Evolutionary conservation across 2,888 invertebrate genomes (phyloP).

Genomic region (Aelia acuminata): DNA sequence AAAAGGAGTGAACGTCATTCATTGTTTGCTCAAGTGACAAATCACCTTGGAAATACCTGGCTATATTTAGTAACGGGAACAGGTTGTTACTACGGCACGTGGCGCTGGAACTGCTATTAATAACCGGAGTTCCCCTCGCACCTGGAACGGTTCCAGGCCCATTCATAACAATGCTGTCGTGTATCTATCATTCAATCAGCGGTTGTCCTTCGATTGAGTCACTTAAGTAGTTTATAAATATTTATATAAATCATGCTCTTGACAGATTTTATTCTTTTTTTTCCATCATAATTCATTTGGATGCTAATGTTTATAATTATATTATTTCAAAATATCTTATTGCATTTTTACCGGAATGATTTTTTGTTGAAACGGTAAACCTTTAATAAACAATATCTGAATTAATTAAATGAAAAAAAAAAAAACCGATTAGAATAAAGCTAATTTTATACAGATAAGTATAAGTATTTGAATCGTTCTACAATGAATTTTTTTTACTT

Average conservation of each 20-base stretch:
- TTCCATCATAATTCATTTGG: background rate
- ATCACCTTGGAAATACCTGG: background rate
- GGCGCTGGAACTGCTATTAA: conserved; percentile 25
- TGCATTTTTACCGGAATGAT: too few species aligned
- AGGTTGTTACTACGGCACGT: conserved; percentile 22
- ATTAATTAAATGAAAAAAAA: too few species aligned
- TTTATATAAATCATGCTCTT: background rate
- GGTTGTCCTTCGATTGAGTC: background rate
- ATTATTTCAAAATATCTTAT: too few species aligned
- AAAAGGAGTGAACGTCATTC: background rate
- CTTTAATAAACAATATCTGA: too few species aligned
- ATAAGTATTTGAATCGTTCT: too few species aligned
- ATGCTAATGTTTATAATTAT: background rate
- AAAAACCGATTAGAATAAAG: too few species aligned
- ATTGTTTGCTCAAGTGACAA: conserved; percentile 6
- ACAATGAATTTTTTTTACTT: too few species aligned
- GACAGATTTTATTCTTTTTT: background rate
- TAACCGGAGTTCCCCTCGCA: conserved; percentile 3
- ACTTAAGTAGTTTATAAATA: conserved; percentile 2
- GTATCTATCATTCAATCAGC: background rate
- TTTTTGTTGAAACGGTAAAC: too few species aligned
- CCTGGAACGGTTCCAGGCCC: conserved; percentile 45
- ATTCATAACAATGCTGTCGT: conserved; percentile 23
- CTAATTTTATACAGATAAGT: too few species aligned
- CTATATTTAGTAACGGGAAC: background rate